Percentiles rank a stretch among this genome's conserved stretches.
Conservation (phyloP, 64 coral and sea anemone genomes). For the Pachyseris speciosa region DNA sequence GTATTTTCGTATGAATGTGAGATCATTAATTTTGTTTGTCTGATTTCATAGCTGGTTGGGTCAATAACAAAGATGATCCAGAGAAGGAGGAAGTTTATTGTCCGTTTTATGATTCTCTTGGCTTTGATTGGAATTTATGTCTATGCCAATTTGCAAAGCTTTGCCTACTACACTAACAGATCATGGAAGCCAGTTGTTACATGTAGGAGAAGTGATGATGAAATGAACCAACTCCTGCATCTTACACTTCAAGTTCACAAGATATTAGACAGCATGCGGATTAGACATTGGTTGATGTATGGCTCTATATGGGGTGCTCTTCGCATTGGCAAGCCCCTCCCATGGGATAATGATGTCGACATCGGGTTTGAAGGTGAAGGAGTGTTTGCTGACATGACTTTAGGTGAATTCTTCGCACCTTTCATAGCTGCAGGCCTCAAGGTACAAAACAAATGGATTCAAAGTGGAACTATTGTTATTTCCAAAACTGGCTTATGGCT, state of each 20-base stretch:
- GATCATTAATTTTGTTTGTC: too few species aligned
- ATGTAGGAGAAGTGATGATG: conserved; percentile 4
- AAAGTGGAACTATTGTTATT: conserved; percentile 63
- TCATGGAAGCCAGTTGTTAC: conserved; percentile 13
- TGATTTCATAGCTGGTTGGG: too few species aligned
- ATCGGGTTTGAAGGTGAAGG: conserved; percentile 65
- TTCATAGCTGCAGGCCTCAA: conserved; percentile 41
- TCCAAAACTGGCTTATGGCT: conserved; percentile 9
- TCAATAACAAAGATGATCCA: too few species aligned
- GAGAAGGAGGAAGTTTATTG: not conserved
- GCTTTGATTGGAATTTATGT: not conserved
- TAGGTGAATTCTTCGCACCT: conserved; percentile 20
- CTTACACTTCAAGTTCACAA: conserved; percentile 33
- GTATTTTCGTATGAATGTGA: too few species aligned
- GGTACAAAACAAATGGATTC: conserved; percentile 52
- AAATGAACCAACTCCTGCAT: conserved; percentile 14
- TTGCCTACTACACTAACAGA: conserved; percentile 12
- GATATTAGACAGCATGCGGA: conserved; percentile 21
- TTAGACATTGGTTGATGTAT: conserved; percentile 60
- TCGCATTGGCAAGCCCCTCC: conserved; percentile 37
- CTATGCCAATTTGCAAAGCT: not conserved
- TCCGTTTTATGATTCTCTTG: not conserved
- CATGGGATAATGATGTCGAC: conserved; percentile 78
- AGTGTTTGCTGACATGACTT: conserved; percentile 1
- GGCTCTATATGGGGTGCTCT: conserved; percentile 48